Conservation (phyloP, 2,113 vertebrate genomes). For the Leuciscus idus region DNA sequence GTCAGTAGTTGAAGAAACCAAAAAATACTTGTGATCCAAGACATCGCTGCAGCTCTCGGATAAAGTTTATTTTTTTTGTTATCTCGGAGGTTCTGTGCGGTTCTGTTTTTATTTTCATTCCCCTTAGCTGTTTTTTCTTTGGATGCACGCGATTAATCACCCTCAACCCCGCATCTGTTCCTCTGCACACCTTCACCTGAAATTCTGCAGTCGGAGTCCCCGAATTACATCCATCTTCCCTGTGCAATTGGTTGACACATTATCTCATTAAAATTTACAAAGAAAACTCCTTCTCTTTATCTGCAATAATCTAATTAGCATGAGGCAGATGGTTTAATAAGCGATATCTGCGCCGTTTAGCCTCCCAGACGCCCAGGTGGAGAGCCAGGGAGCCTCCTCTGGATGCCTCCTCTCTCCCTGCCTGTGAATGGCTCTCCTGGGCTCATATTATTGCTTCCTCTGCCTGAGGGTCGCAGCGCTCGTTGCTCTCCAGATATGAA, state of each 20-base stretch:
- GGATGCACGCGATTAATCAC: slow-evolving; percentile 77
- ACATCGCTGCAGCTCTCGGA: neutral
- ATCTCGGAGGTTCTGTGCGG: neutral
- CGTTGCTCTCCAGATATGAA: slow-evolving; percentile 73
- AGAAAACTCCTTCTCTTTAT: slow-evolving; percentile 84
- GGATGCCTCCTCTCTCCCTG: slow-evolving; percentile 59
- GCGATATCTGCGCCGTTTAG: slow-evolving; percentile 78
- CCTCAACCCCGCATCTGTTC: slow-evolving; percentile 71
- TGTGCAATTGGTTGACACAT: slow-evolving; percentile 76
- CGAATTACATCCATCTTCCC: slow-evolving; percentile 61
- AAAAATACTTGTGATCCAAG: neutral
- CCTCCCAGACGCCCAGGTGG: slow-evolving; percentile 80
- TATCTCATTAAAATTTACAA: slow-evolving; percentile 85
- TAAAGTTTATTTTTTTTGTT: neutral
- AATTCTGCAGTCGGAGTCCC: slow-evolving; percentile 52
- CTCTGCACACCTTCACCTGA: slow-evolving; percentile 73
- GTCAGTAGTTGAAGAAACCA: neutral
- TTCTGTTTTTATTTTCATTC: slow-evolving; percentile 61
- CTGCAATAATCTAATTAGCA: slow-evolving; percentile 86
- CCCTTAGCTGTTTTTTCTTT: slow-evolving; percentile 71
- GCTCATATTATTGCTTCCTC: slow-evolving; percentile 81
- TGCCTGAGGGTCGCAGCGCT: slow-evolving; percentile 78
- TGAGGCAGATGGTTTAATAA: slow-evolving; percentile 86
- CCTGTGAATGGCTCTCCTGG: slow-evolving; percentile 80
- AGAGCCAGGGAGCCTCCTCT: slow-evolving; percentile 67